phyloP scores from a whole-genome alignment of 2,888 invertebrate genomes.

The Aleiodes leptofemur region DNA sequence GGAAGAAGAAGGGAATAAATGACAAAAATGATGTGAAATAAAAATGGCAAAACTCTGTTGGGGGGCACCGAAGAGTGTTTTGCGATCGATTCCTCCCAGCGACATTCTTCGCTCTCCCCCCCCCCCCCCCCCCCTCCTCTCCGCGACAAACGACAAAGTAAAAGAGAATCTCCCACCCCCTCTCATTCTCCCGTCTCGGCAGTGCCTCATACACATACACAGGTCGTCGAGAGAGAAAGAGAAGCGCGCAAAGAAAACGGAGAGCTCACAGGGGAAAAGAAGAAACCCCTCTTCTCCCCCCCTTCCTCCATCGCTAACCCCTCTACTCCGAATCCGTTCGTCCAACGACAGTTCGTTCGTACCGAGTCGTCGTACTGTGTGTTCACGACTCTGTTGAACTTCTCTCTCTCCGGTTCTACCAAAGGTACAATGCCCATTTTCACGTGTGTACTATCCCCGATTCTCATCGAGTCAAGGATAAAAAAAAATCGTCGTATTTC shows the following conservation, averaged over 20 bases:
- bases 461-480: constrained; percentile 43
- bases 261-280: constrained; percentile 66
- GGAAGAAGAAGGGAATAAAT: neutral
- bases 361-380: constrained; percentile 58
- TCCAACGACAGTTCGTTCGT: constrained; percentile 52
- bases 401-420: constrained; percentile 50
- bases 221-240: constrained; percentile 33
- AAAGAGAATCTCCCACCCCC: constrained; percentile 39
- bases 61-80: constrained; percentile 25
- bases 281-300: constrained; percentile 66
- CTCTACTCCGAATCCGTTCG: constrained; percentile 9
- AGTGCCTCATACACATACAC: constrained; percentile 20
- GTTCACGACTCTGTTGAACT: constrained; percentile 50
- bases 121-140: neutral
- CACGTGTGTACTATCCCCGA: constrained; percentile 54
- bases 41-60: constrained; percentile 7
- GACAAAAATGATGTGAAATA: constrained; percentile 5
- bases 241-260: constrained; percentile 40
- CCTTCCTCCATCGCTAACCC: neutral
- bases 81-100: constrained; percentile 36
- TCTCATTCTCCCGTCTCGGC: constrained; percentile 46
- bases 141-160: constrained; percentile 33
- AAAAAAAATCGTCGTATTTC: neutral
- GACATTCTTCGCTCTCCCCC: constrained; percentile 31
- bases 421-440: constrained; percentile 74